These are phyloP conservation scores for Leptoteleia sp. DNA, from an alignment of 1,140 invertebrate species.

Conservation along the genomic window DNA sequence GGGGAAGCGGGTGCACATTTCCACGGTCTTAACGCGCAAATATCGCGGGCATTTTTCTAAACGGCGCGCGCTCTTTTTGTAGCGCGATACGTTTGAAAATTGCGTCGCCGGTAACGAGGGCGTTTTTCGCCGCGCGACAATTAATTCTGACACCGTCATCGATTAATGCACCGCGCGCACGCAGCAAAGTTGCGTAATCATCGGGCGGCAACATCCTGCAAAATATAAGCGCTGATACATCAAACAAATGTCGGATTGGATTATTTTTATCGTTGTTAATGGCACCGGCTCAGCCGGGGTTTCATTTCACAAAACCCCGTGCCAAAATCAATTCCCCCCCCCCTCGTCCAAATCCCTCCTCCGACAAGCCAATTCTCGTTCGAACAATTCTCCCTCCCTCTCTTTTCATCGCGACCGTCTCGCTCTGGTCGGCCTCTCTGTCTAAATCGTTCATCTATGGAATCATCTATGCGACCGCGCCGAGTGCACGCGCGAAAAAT, in stretches of 20 bases:
- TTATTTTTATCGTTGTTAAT: constrained; percentile 81
- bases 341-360: constrained; percentile 64
- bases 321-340: constrained; percentile 79
- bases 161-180: constrained; percentile 29
- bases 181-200: constrained; percentile 42
- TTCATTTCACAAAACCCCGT: constrained; percentile 78
- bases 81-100: constrained; percentile 9
- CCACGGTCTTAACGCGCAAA: too few species aligned
- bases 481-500: constrained; percentile 7
- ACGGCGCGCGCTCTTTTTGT: neutral
- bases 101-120: constrained; percentile 3
- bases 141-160: constrained; percentile 37
- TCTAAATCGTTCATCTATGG: constrained; percentile 36
- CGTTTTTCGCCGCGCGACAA: constrained; percentile 11
- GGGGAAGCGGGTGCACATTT: constrained; percentile 6
- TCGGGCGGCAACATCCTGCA: constrained; percentile 56
- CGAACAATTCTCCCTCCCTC: constrained; percentile 59
- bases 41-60: too few species aligned
- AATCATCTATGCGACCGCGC: constrained; percentile 26
- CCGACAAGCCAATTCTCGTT: constrained; percentile 63
- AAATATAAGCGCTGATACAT: constrained; percentile 75
- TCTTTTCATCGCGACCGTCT: constrained; percentile 53
- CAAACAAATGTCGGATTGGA: constrained; percentile 80
- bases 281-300: constrained; percentile 73
- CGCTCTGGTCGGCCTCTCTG: constrained; percentile 34